These are phyloP conservation scores for Philaethria dido DNA, from an alignment of 2,888 invertebrate species.

Conservation along the genomic window DNA sequence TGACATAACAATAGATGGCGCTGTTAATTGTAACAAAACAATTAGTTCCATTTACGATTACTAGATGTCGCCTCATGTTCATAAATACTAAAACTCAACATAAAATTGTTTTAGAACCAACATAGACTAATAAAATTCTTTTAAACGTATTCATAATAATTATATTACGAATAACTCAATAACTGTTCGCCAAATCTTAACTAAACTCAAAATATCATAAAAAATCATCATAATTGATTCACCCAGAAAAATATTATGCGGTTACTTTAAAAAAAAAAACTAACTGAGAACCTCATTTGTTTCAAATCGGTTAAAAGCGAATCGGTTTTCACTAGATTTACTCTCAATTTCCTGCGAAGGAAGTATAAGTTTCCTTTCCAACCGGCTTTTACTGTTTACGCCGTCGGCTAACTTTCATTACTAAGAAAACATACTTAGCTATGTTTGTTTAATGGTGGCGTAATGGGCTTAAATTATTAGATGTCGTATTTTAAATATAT, in stretches of 20 bases:
- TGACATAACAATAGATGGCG: slow-evolving; percentile 56
- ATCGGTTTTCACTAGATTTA: slow-evolving; percentile 75
- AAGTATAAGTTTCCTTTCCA: slow-evolving; percentile 80
- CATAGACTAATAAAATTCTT: no score
- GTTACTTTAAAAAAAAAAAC: no score
- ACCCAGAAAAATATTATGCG: no score
- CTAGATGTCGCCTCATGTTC: slow-evolving; percentile 58
- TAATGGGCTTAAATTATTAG: background rate
- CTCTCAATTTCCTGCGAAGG: slow-evolving; percentile 82
- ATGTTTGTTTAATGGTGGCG: slow-evolving; percentile 5
- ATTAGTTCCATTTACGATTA: slow-evolving; percentile 26
- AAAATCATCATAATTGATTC: no score
- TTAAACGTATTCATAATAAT: no score
- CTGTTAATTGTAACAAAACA: slow-evolving; percentile 14
- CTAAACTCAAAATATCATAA: no score
- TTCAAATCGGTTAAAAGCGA: no score
- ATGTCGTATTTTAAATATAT: no score
- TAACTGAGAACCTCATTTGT: no score
- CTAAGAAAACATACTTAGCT: slow-evolving; percentile 21
- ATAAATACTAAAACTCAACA: background rate
- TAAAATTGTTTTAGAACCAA: no score
- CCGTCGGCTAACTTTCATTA: slow-evolving; percentile 29
- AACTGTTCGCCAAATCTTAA: no score
- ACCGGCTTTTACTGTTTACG: slow-evolving; percentile 67
- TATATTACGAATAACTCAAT: no score